Percentiles rank a stretch among this genome's conserved stretches.
phyloP scores from a whole-genome alignment of 2,888 invertebrate species.

The Xestia xanthographa region DNA sequence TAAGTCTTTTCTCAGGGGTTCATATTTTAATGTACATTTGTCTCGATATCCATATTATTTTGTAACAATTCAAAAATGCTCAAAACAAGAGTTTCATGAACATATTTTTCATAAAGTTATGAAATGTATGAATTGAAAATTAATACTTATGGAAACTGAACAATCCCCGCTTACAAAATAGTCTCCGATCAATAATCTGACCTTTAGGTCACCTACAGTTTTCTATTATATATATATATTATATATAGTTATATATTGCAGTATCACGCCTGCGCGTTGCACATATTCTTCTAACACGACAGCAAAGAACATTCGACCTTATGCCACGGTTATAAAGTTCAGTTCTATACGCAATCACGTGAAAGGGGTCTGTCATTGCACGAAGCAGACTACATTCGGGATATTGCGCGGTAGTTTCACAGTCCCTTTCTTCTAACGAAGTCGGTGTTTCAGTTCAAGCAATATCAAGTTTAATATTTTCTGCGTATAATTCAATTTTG shows the following conservation, averaged over 20 bases:
- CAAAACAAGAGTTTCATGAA: neutral
- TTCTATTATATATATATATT: no score
- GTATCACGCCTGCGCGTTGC: constrained; percentile 45
- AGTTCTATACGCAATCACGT: neutral
- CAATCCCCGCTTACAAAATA: neutral
- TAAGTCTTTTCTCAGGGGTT: no score
- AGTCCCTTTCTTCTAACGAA: constrained; percentile 4
- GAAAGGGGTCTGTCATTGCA: constrained; percentile 8
- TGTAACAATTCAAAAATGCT: neutral
- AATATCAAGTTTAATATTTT: neutral
- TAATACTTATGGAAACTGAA: no score
- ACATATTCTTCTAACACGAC: constrained; percentile 32
- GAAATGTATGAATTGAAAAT: neutral
- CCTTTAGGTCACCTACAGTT: neutral
- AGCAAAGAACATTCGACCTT: constrained; percentile 8
- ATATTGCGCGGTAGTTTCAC: constrained; percentile 35
- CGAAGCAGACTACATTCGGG: neutral
- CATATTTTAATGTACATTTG: neutral
- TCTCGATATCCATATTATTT: neutral
- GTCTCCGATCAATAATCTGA: constrained; percentile 32
- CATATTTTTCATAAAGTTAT: neutral
- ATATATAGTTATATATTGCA: constrained; percentile 13
- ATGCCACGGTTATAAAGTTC: neutral
- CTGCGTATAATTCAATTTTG: constrained; percentile 4
- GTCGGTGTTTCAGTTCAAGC: neutral